Percentiles rank a stretch among this genome's conserved stretches.
Conservation (phyloP, 2,888 invertebrate genomes). For the Steinernema scapterisci region DNA sequence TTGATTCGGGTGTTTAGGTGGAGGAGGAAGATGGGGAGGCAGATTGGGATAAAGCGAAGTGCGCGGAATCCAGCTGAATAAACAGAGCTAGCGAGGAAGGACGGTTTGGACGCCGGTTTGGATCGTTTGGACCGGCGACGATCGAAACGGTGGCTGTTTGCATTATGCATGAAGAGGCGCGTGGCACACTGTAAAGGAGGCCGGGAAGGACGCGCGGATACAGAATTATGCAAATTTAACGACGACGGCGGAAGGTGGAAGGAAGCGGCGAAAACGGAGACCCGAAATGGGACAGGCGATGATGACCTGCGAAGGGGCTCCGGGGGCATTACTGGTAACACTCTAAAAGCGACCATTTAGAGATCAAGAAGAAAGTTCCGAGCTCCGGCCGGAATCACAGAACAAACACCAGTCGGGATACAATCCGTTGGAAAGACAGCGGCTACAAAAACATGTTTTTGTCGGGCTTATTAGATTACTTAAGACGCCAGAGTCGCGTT, state of each 20-base stretch:
- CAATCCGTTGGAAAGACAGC: no score
- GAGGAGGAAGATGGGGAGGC: background rate
- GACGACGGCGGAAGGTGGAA: background rate
- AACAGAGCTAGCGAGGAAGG: constrained; percentile 11
- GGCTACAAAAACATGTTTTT: constrained; percentile 12
- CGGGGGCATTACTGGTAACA: no score
- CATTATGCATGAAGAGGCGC: constrained; percentile 11
- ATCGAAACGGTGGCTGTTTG: background rate
- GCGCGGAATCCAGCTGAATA: constrained; percentile 32
- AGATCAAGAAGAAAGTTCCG: no score
- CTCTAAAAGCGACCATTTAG: no score
- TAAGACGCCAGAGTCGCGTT: no score
- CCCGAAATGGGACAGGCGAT: no score
- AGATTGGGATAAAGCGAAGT: constrained; percentile 11
- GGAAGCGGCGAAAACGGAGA: no score
- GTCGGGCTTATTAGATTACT: background rate
- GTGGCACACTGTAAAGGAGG: constrained; percentile 10
- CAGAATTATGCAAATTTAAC: constrained; percentile 29
- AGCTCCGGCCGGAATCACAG: no score
- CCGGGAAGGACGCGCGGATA: background rate
- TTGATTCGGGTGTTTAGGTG: background rate
- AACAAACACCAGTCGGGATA: no score
- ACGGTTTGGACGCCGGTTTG: background rate
- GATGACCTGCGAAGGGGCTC: no score
- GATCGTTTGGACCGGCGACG: constrained; percentile 19